Percentiles rank a stretch among this genome's conserved stretches.
Conservation (phyloP, 2,113 vertebrate genomes). For the Ploceus nigricollis region DNA sequence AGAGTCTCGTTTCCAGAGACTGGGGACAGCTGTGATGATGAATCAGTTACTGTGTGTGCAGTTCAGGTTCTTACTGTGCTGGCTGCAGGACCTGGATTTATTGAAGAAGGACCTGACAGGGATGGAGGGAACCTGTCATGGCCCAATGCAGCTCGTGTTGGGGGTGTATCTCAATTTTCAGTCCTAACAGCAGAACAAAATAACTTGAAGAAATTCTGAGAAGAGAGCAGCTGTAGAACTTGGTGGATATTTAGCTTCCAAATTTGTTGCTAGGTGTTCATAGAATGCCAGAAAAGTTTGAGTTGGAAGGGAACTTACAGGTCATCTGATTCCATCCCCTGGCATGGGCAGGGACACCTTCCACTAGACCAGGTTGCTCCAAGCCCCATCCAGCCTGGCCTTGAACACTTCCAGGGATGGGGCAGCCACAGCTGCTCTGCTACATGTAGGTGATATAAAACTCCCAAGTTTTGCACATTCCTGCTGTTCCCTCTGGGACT, state of each 20-base stretch:
- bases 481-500: neutral
- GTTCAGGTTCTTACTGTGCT: accelerated
- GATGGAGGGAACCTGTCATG: neutral
- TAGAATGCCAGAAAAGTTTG: neutral
- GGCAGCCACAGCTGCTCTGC: neutral
- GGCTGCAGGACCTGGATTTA: neutral
- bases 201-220: neutral
- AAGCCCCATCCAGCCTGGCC: neutral
- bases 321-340: neutral
- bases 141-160: accelerated
- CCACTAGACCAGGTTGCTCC: neutral
- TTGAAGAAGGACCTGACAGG: neutral
- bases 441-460: accelerated
- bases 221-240: neutral
- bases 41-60: neutral
- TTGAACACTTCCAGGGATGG: neutral
- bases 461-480: neutral
- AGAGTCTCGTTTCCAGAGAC: accelerated
- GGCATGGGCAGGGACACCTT: neutral
- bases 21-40: neutral
- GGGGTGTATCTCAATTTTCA: neutral
- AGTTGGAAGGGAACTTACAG: neutral
- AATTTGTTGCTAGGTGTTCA: neutral
- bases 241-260: neutral
- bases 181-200: neutral